Evolutionary conservation across 2,888 invertebrate species (phyloP), one percentile per base, ranked within the genome.

Genomic region (Amblyjoppa fuscipennis): DNA sequence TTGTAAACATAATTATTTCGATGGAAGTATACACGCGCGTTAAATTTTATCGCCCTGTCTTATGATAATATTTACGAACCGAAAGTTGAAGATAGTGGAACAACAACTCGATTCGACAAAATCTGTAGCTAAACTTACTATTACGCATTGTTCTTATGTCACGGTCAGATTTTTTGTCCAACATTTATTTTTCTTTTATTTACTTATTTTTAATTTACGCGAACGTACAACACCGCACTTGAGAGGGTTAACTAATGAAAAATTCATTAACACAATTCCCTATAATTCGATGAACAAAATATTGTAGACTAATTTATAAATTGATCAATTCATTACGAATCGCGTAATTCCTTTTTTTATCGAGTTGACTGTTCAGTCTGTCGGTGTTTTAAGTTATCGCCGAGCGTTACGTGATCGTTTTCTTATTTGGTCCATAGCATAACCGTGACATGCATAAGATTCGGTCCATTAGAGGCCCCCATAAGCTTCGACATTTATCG

Each of bases 361-460:
- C 61, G 31, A 31, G 9, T 9, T 13, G 13, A 34, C 5, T 6
- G 6, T 16, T 64, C 16, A 0, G 7, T 56, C 53, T 9, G 31
- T 64, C 16, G n/a, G 64, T 3, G 31, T 5, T 64, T 16, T 34
- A 16, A 64, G 5, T 34, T 34, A 34, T 64, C 13, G 34, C 13
- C 25, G 59, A 4, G 4, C 59, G 34, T 64, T 64, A 34, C 64
- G 64, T 16, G 64, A 64, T 34, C 28, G 16, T 34, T 64, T 28
- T 59, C 56, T 61, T 41, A 61, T 34, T 28, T 61, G 31, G 56
- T n/a, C 45, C 6, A n/a, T 45, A 3, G 16, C 25, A 61, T 64
- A 34, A 41, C 61, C 61, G 61, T 75, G 74, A 75, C 59, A 45
- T 75, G 74, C 61, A 61, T 75, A 45, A 75, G 31, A 45, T 49